phyloP scores from a whole-genome alignment of 2,888 invertebrate species.

The Agriopis marginaria region DNA sequence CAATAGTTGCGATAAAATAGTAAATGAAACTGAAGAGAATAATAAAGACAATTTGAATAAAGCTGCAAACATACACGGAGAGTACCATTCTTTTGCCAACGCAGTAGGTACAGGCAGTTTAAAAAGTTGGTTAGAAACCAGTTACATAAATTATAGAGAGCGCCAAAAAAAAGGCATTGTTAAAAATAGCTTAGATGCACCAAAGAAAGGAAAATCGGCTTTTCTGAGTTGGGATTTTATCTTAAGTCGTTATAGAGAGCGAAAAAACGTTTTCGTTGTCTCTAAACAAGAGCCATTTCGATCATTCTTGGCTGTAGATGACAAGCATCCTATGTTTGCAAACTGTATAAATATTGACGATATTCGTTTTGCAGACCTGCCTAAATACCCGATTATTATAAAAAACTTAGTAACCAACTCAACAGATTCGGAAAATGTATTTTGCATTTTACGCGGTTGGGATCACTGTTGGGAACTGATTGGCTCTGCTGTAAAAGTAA shows the following conservation, averaged over 20 bases:
- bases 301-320: conserved; percentile 72
- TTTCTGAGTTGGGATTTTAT: conserved; percentile 75
- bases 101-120: conserved; percentile 57
- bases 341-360: conserved; percentile 72
- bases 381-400: conserved; percentile 72
- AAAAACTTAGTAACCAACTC: conserved; percentile 72
- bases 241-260: conserved; percentile 68
- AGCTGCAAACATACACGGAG: conserved; percentile 7
- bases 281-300: conserved; percentile 65
- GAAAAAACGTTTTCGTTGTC: conserved; percentile 73
- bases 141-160: conserved; percentile 71
- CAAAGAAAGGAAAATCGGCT: conserved; percentile 63
- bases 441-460: conserved; percentile 77
- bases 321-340: conserved; percentile 59
- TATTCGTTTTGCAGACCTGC: conserved; percentile 67
- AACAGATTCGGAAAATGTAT: conserved; percentile 66
- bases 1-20: background rate
- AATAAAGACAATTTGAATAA: conserved; percentile 6
- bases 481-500: conserved; percentile 70
- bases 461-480: conserved; percentile 76
- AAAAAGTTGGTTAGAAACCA: conserved; percentile 69
- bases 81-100: conserved; percentile 17
- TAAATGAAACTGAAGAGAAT: background rate
- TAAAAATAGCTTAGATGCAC: conserved; percentile 63
- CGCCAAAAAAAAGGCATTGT: conserved; percentile 55